Conservation (phyloP, 2,113 vertebrate species). For the Bungarus multicinctus region DNA sequence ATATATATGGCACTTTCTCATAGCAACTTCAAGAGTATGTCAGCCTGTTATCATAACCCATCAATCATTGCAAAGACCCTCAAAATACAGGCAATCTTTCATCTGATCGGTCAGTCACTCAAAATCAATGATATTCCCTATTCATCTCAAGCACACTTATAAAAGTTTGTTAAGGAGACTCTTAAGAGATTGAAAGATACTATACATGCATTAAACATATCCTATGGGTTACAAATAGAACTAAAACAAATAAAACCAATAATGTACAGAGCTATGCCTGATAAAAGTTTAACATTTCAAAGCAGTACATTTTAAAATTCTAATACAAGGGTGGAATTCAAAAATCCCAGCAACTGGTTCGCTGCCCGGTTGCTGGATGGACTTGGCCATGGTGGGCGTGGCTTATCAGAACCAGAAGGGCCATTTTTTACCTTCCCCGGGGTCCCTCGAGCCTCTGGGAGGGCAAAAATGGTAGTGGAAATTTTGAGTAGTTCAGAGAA, state of each 20-base stretch:
- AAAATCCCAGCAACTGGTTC: no score
- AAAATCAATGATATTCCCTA: conserved; percentile 24
- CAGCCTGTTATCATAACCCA: background rate
- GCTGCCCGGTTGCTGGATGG: no score
- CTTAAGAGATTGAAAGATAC: background rate
- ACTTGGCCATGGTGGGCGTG: no score
- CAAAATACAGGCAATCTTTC: background rate
- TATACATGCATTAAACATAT: conserved; percentile 5
- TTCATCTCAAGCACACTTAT: background rate
- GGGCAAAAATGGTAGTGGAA: no score
- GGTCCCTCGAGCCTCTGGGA: no score
- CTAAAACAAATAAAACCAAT: background rate
- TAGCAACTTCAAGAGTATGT: background rate
- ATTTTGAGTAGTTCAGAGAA: no score
- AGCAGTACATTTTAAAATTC: background rate
- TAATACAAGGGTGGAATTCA: background rate
- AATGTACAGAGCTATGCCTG: background rate
- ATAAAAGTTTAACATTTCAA: conserved; percentile 6
- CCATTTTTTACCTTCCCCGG: no score
- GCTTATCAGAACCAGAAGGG: no score
- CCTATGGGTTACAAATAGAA: background rate
- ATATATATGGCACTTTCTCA: background rate
- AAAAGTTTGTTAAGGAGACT: background rate
- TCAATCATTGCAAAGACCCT: conserved; percentile 7
- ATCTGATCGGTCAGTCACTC: conserved; percentile 21